Evolutionary conservation across 1,140 invertebrate species (phyloP).

Genomic region (Capitella teleta): DNA sequence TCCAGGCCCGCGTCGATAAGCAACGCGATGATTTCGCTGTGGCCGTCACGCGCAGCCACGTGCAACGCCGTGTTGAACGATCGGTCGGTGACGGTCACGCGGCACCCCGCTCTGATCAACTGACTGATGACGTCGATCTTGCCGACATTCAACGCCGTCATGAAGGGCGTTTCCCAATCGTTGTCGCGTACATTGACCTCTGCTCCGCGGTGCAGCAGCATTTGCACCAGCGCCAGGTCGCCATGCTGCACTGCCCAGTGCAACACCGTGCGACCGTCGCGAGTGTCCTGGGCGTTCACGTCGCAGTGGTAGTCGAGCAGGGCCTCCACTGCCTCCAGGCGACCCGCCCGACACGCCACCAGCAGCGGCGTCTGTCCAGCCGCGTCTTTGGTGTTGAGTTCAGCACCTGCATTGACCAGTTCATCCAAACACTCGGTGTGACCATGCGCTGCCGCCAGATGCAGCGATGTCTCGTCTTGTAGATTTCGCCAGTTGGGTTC

Average conservation of each 20-base stretch:
- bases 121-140: background rate
- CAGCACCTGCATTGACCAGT: background rate
- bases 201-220: background rate
- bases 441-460: constrained; percentile 2
- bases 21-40: constrained; percentile 2
- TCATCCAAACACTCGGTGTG: background rate
- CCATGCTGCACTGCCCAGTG: constrained; percentile 8
- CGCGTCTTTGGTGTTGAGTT: background rate
- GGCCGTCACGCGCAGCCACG: constrained; percentile 4
- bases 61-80: constrained; percentile 12
- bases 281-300: constrained; percentile 6
- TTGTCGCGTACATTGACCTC: constrained; percentile 2
- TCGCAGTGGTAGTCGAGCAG: background rate
- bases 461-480: constrained; percentile 3
- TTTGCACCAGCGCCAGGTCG: background rate
- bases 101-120: background rate
- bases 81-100: constrained; percentile 9
- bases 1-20: constrained; percentile 6
- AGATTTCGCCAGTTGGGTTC: background rate
- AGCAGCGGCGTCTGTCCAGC: constrained; percentile 5
- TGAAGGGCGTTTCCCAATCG: constrained; percentile 12
- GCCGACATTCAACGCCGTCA: background rate
- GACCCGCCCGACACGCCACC: background rate
- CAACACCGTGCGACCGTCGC: constrained; percentile 5
- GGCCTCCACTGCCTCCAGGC: background rate